Conservation (phyloP, 1,140 invertebrate genomes). For the Globodera ellingtonae region DNA sequence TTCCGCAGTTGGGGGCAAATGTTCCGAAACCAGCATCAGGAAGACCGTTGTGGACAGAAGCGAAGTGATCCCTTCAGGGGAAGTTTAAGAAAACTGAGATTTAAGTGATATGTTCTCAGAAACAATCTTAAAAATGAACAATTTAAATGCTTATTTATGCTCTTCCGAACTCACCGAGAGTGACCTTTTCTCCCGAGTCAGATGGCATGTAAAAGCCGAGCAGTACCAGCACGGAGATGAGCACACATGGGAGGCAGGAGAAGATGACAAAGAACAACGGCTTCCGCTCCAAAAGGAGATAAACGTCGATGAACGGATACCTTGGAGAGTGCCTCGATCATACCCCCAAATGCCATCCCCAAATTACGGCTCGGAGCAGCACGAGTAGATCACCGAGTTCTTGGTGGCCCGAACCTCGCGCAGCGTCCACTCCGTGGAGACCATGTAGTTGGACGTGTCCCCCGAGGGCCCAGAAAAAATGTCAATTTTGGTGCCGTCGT, state of each 20-base stretch:
- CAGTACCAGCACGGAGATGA: conserved; percentile 82
- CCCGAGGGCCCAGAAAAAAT: conserved; percentile 56
- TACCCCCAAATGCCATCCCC: neutral
- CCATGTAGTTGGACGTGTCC: conserved; percentile 67
- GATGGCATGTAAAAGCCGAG: conserved; percentile 88
- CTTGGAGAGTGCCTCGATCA: conserved; percentile 71
- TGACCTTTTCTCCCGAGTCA: conserved; percentile 82
- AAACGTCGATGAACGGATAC: conserved; percentile 73
- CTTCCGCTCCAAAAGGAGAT: conserved; percentile 73
- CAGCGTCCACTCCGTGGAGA: conserved; percentile 68
- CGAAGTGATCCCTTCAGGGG: conserved; percentile 76
- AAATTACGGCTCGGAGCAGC: conserved; percentile 25
- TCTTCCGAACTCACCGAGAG: conserved; percentile 51
- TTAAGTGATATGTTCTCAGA: conserved; percentile 1
- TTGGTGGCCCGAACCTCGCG: conserved; percentile 69
- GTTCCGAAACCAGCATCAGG: conserved; percentile 86
- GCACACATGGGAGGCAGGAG: conserved; percentile 82
- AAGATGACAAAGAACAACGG: conserved; percentile 91
- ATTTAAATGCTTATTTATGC: too few relatives aligned
- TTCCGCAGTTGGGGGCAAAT: conserved; percentile 86
- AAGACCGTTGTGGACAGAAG: conserved; percentile 89
- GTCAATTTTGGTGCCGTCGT: conserved; percentile 85
- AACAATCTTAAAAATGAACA: conserved; percentile 26
- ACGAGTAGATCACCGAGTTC: conserved; percentile 71
- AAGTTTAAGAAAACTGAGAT: neutral